A percentile compares a stretch with the other conserved stretches of the same genome.
phyloP scores from a whole-genome alignment of 2,797 vertebrate species.

The Melopsittacus undulatus region DNA sequence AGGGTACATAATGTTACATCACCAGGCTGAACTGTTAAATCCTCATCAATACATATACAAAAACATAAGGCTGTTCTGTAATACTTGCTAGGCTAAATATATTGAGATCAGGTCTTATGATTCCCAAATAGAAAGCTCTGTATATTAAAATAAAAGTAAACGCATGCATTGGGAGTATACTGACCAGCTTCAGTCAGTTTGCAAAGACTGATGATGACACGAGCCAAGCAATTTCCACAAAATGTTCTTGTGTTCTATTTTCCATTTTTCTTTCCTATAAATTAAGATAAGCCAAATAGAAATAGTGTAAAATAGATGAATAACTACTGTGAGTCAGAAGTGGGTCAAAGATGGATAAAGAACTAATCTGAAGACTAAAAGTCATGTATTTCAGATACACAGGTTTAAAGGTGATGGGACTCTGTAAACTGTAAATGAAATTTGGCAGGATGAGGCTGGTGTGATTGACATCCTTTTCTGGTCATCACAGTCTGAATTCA shows the following conservation, averaged over 20 bases:
- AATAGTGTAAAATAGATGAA: slow-evolving; percentile 12
- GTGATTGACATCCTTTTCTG: background rate
- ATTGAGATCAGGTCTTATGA: background rate
- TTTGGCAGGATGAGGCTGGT: background rate
- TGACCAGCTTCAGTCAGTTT: background rate
- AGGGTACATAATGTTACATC: background rate
- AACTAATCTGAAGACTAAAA: slow-evolving; percentile 24
- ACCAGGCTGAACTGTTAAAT: background rate
- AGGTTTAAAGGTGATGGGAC: background rate
- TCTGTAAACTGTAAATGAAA: background rate
- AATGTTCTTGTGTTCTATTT: background rate
- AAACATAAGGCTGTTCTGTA: background rate
- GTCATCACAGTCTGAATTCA: background rate
- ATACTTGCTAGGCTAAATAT: background rate
- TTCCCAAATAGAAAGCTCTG: background rate
- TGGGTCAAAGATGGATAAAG: slow-evolving; percentile 33
- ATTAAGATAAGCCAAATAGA: slow-evolving; percentile 30
- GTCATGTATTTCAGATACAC: background rate
- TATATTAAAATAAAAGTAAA: background rate
- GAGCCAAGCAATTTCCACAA: background rate
- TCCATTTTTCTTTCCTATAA: slow-evolving; percentile 21
- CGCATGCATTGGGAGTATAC: background rate
- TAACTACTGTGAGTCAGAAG: slow-evolving; percentile 17
- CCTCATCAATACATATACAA: background rate
- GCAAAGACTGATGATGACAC: background rate